Base-by-base conservation (phyloP, 2,797 vertebrate species). In the Nannoperca australis region DNA sequence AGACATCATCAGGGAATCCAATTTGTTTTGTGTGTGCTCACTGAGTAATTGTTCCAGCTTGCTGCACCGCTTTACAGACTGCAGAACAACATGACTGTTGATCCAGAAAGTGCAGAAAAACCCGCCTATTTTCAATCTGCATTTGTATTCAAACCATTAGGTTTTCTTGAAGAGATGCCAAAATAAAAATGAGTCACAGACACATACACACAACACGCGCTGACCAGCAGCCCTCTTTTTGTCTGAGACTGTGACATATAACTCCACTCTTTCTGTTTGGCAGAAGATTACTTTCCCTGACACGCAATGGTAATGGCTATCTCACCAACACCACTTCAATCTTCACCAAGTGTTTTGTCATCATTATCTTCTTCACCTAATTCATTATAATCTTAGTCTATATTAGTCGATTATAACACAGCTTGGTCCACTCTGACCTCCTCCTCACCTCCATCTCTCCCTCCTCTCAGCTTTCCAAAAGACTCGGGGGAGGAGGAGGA, bases 391-490 rank as follows among this genome's bases (percentile, higher is more conserved):
- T 70, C 34, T 22, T 40, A 14, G 14, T 61, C 42, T 30, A 15
- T 61, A n/a, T n/a, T n/a, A n/a, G n/a, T n/a, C n/a, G 38, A 36
- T 69, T 53, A 20, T 58, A 64, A 73, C 30, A 15, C 51, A 47
- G 11, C 27, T 78, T 30, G 56, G 11, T 20, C 30, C 49, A 10
- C 8, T 47, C 30, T 73, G 32, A 63, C 53, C 32, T 73, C 34
- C 51, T 3, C 36, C 58, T 69, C 72, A 34, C 70, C 68, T 73
- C 59, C 53, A 8, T 82, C 55, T 72, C 24, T 36, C 66, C 22
- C 44, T 73, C 40, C 69, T 55, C 63, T 67, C 89, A 94, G 94
- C 49, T 88, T 85, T 82, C 88, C 91, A n/a, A 88, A 93, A 56
- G 83, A 85, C 63, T 34, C 45, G 3, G 51, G 14, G 64, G 75